Base-by-base conservation (phyloP, 2,888 invertebrate species). In the Lymantria monacha region DNA sequence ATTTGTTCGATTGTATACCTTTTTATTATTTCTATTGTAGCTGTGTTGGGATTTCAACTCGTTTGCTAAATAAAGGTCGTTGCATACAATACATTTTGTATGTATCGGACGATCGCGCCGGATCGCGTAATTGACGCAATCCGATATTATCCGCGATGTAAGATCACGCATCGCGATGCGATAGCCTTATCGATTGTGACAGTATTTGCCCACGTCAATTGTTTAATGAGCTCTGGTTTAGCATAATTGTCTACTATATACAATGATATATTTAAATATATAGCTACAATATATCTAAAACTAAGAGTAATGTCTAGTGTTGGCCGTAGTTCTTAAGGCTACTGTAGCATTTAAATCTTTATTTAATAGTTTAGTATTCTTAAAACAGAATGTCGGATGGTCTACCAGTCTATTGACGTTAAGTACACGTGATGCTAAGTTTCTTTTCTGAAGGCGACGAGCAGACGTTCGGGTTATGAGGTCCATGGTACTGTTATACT, bases 71-170 rank as follows among this genome's bases (percentile, higher is more conserved):
- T 85, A 83, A 86, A 77, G 86, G 83, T 75, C 68, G 75, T 73
- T 76, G 82, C 82, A 85, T 76, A 85, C 83, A 81, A 80, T 79
- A 79, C 81, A 86, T 86, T n/a, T 82, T 78, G 80, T 87, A 89
- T 88, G 88, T 87, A 88, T 88, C 87, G 77, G 70, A 63, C 79
- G 81, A 87, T 87, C 86, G 81, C 71, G 59, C 70, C 65, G 75
- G 77, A 86, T 85, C 83, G 83, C 85, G 85, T 91, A 91, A 91
- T 91, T 91, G 90, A 91, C 90, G 85, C 87, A 78, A 80, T 79
- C 73, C 81, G 88, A 87, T 87, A 85, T 81, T 81, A 88, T 88
- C 85, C 86, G 75, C 81, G 80, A 75, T 80, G 83, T 82, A 81
- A 83, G 86, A 89, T 89, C 85, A 80, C 81, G 76, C 82, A 78